These are phyloP conservation scores for Lepilemur ruficaudatus DNA, from an alignment of 2,797 vertebrate species.

Conservation along the genomic window DNA sequence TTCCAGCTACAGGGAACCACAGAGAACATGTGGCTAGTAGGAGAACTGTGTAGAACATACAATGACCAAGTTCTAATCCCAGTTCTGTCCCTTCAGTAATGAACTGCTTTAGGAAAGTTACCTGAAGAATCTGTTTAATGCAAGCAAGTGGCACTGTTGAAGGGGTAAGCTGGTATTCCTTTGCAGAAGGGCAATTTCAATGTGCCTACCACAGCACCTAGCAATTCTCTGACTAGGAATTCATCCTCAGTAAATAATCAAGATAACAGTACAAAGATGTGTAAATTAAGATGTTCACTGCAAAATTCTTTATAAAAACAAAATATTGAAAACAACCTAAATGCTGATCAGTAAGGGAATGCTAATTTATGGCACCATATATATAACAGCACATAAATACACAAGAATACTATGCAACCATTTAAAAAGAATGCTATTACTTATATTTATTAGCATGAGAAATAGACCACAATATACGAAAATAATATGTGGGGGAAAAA, in stretches of 20 bases:
- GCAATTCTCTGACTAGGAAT: neutral
- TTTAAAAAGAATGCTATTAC: neutral
- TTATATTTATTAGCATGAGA: neutral
- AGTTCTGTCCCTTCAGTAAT: neutral
- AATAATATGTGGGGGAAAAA: neutral
- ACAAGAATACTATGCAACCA: neutral
- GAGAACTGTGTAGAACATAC: too few relatives aligned
- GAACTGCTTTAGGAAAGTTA: neutral
- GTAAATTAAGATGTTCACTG: neutral
- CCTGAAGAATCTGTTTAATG: neutral
- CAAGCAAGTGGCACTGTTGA: neutral
- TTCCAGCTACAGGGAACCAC: neutral
- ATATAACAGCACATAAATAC: neutral
- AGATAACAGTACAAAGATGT: neutral
- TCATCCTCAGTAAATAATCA: neutral
- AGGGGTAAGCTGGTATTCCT: neutral
- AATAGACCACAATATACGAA: neutral
- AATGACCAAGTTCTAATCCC: neutral
- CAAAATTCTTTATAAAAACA: neutral
- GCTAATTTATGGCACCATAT: neutral
- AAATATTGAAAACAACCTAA: neutral
- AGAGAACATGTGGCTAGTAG: neutral
- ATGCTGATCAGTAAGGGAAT: neutral
- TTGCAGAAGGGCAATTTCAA: neutral
- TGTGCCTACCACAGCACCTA: neutral